Percentiles rank a stretch among this genome's conserved stretches.
These are phyloP conservation scores for Euplexia lucipara DNA, from an alignment of 2,888 invertebrate species.

Conservation along the genomic window DNA sequence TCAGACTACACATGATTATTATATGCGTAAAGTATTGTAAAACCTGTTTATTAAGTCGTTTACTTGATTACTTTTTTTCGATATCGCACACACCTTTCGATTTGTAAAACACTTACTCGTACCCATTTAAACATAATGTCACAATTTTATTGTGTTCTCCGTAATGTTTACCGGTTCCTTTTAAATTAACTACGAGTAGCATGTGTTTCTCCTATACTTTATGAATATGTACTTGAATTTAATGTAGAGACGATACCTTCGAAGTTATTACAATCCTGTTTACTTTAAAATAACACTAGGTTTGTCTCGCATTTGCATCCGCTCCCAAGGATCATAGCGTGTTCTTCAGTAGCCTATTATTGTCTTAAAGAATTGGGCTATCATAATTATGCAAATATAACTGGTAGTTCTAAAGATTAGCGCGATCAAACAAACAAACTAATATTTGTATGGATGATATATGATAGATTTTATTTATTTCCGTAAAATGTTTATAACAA, in stretches of 20 bases:
- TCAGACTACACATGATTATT: slow-evolving; percentile 40
- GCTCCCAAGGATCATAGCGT: too few species aligned
- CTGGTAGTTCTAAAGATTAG: too few species aligned
- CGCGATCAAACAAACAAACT: too few species aligned
- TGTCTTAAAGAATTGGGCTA: too few species aligned
- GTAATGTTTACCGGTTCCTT: neutral
- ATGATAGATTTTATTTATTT: too few species aligned
- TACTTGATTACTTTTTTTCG: slow-evolving; percentile 35
- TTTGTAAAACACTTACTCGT: slow-evolving; percentile 16
- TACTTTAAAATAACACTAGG: neutral
- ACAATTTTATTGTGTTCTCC: neutral
- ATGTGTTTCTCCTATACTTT: neutral
- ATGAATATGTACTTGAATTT: neutral
- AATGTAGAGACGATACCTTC: neutral
- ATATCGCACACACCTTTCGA: slow-evolving; percentile 29
- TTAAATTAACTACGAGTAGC: neutral
- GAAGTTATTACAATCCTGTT: neutral
- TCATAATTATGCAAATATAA: too few species aligned
- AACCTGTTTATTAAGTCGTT: slow-evolving; percentile 45
- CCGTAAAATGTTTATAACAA: too few species aligned
- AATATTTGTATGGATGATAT: too few species aligned
- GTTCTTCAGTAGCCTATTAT: too few species aligned
- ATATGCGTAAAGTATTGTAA: slow-evolving; percentile 25
- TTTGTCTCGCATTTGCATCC: too few species aligned
- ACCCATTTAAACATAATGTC: slow-evolving; percentile 8